phyloP scores from a whole-genome alignment of 2,888 invertebrate genomes.

The Smittia aterrima region DNA sequence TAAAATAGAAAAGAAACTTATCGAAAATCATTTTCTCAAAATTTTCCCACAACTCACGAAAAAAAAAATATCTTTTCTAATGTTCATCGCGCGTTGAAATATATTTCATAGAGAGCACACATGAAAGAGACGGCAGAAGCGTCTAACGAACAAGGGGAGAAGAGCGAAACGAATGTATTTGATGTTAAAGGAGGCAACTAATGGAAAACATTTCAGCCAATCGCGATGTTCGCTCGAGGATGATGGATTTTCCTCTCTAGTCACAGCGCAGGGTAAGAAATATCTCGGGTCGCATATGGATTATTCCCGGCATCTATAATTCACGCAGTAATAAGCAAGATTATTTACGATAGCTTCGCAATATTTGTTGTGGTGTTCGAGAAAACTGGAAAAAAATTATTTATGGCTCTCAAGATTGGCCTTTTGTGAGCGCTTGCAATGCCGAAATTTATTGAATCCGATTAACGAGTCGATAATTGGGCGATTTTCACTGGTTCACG shows the following conservation, averaged over 20 bases:
- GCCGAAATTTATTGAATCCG: slow-evolving; percentile 19
- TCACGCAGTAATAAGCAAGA: slow-evolving; percentile 1
- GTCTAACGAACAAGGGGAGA: not conserved
- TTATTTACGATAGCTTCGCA: slow-evolving; percentile 24
- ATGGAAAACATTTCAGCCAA: slow-evolving; percentile 1
- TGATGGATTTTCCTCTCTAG: slow-evolving; percentile 6
- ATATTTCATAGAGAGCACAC: not conserved
- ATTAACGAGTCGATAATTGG: slow-evolving; percentile 21
- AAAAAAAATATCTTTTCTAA: not conserved
- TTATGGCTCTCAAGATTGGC: slow-evolving; percentile 34
- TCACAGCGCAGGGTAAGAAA: not conserved
- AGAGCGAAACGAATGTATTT: slow-evolving; percentile 3
- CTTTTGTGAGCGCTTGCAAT: slow-evolving; percentile 34
- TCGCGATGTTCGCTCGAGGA: not conserved
- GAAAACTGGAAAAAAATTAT: slow-evolving; percentile 5
- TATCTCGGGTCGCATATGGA: slow-evolving; percentile 26
- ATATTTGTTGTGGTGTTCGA: slow-evolving; percentile 8
- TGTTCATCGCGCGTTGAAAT: not conserved
- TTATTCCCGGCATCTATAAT: slow-evolving; percentile 15
- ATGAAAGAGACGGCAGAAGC: slow-evolving; percentile 9
- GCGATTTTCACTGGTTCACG: not conserved
- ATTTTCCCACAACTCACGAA: not conserved
- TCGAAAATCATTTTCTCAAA: not conserved
- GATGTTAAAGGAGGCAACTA: slow-evolving; percentile 19
- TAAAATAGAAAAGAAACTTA: not conserved